These are phyloP conservation scores for Apodemia hepburni DNA, from an alignment of 2,888 invertebrate genomes.

Conservation along the genomic window DNA sequence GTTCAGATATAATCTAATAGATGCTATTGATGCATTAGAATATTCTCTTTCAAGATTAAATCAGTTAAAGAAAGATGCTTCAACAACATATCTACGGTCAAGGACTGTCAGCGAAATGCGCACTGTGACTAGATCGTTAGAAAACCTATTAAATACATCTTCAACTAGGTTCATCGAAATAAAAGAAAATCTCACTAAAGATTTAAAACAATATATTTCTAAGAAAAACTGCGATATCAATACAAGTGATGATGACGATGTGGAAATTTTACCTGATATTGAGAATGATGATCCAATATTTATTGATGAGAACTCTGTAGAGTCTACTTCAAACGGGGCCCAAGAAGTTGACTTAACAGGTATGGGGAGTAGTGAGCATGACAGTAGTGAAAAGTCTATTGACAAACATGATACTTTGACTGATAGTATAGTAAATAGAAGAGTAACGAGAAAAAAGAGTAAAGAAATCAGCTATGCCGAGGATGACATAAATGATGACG, in stretches of 20 bases:
- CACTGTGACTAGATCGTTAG: constrained; percentile 74
- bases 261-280: constrained; percentile 59
- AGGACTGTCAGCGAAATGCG: constrained; percentile 72
- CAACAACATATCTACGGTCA: constrained; percentile 64
- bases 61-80: constrained; percentile 71
- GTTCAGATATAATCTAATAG: constrained; percentile 79
- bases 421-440: background rate
- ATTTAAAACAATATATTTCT: constrained; percentile 71
- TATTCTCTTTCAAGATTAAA: constrained; percentile 75
- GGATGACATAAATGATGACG: constrained; percentile 17
- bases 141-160: constrained; percentile 76
- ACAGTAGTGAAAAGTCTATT: constrained; percentile 55
- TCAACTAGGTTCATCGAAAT: constrained; percentile 76
- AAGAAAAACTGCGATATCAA: constrained; percentile 44
- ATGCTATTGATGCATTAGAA: constrained; percentile 78
- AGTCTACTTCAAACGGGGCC: constrained; percentile 47
- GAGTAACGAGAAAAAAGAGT: constrained; percentile 17
- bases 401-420: constrained; percentile 24
- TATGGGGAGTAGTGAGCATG: constrained; percentile 68
- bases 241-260: constrained; percentile 60
- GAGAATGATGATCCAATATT: constrained; percentile 71
- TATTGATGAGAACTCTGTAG: constrained; percentile 73
- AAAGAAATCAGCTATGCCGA: background rate
- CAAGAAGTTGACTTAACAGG: constrained; percentile 64
- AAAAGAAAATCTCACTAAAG: constrained; percentile 74